Evolutionary conservation across 2,888 invertebrate genomes (phyloP).

Genomic region (Spisula solida): DNA sequence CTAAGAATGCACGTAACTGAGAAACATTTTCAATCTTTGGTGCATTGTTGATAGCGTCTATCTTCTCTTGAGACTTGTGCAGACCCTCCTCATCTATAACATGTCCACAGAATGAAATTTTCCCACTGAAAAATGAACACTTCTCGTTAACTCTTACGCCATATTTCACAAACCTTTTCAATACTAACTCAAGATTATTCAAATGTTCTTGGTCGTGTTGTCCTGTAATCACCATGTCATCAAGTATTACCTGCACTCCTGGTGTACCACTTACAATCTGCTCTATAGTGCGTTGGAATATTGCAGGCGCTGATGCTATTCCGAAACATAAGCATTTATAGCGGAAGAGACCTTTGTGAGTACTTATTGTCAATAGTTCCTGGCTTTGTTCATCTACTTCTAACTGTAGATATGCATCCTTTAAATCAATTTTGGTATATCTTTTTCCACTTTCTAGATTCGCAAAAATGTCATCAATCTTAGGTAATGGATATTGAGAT

Average conservation of each 20-base stretch:
- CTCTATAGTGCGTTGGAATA: constrained; percentile 75
- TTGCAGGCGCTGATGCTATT: constrained; percentile 71
- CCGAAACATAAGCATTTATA: constrained; percentile 76
- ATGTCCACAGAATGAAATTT: constrained; percentile 41
- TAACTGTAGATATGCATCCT: constrained; percentile 73
- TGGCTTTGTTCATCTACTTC: constrained; percentile 64
- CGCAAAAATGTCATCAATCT: constrained; percentile 77
- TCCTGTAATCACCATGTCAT: constrained; percentile 61
- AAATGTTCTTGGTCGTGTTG: constrained; percentile 48
- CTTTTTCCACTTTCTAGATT: constrained; percentile 61
- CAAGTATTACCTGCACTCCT: constrained; percentile 47
- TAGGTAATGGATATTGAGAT: constrained; percentile 78
- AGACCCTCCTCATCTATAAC: not conserved
- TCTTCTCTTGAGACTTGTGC: not conserved
- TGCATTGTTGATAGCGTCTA: constrained; percentile 3
- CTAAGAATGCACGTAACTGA: constrained; percentile 43
- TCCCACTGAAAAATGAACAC: constrained; percentile 58
- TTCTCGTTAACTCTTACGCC: constrained; percentile 47
- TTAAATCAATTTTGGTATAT: constrained; percentile 76
- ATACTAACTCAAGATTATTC: constrained; percentile 45
- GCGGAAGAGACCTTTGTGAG: constrained; percentile 72
- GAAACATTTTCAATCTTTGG: not conserved
- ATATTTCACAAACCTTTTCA: constrained; percentile 45
- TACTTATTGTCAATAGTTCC: constrained; percentile 70
- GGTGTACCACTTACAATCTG: constrained; percentile 72